A percentile compares a stretch with the other conserved stretches of the same genome.
Conservation (phyloP, 2,888 invertebrate genomes). For the Phortica magna region DNA sequence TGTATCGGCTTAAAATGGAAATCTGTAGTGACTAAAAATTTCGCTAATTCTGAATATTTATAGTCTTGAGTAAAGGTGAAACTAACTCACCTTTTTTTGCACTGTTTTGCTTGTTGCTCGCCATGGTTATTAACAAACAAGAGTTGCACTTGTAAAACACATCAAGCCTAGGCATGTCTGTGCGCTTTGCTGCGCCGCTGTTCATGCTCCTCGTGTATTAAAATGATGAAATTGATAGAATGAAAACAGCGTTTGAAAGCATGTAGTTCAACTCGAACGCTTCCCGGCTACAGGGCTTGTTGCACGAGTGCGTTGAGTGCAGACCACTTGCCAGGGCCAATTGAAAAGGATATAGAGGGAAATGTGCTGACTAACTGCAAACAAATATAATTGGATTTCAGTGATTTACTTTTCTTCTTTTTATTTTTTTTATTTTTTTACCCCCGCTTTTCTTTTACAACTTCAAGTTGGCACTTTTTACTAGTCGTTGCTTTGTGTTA, state of each 20-base stretch:
- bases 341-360: conserved; percentile 43
- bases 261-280: conserved; percentile 35
- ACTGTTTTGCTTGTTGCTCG: neutral
- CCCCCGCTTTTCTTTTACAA: conserved; percentile 11
- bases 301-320: conserved; percentile 64
- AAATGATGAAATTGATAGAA: conserved; percentile 62
- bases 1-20: no score
- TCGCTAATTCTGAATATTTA: no score
- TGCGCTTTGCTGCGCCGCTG: neutral
- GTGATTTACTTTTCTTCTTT: conserved; percentile 21
- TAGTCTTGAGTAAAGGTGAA: no score
- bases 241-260: conserved; percentile 21
- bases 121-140: neutral
- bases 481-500: conserved; percentile 15
- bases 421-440: conserved; percentile 9
- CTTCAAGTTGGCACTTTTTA: neutral
- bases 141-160: conserved; percentile 24
- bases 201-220: conserved; percentile 43
- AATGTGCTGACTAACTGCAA: conserved; percentile 72
- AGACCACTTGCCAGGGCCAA: conserved; percentile 56
- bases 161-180: conserved; percentile 11
- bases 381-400: conserved; percentile 73
- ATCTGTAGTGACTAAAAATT: no score
- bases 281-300: conserved; percentile 45
- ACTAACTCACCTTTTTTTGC: neutral